Conservation (phyloP, 2,797 vertebrate genomes). For the Amazonetta brasiliensis region DNA sequence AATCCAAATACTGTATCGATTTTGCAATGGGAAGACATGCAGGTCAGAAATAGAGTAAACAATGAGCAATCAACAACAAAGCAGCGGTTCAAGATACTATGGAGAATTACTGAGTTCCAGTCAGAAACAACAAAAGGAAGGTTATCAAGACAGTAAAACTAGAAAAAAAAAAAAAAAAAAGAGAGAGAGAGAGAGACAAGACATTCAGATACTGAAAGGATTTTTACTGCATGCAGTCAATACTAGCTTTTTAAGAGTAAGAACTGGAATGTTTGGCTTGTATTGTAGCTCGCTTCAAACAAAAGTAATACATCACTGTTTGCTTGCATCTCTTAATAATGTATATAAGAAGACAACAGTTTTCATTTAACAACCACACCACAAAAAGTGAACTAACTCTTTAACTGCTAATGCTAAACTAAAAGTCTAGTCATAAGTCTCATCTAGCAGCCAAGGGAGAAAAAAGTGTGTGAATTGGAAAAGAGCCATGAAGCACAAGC, state of each 20-base stretch:
- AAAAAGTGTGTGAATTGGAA: not conserved
- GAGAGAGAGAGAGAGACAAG: no score
- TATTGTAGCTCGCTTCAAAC: not conserved
- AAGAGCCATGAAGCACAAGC: not conserved
- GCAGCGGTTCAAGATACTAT: not conserved
- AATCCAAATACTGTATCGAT: constrained; percentile 13
- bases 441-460: not conserved
- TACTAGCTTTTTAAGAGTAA: not conserved
- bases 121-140: not conserved
- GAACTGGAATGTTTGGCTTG: not conserved
- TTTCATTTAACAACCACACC: not conserved
- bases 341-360: not conserved
- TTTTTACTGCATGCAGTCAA: not conserved
- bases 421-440: not conserved
- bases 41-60: not conserved
- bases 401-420: not conserved
- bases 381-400: not conserved
- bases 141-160: not conserved
- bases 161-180: not conserved
- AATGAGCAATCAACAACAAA: not conserved
- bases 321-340: not conserved
- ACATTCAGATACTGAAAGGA: not conserved
- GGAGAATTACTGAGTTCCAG: not conserved
- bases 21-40: constrained; percentile 18
- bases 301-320: not conserved